Base-by-base conservation (phyloP, 2,797 vertebrate genomes). In the Echiichthys vipera region DNA sequence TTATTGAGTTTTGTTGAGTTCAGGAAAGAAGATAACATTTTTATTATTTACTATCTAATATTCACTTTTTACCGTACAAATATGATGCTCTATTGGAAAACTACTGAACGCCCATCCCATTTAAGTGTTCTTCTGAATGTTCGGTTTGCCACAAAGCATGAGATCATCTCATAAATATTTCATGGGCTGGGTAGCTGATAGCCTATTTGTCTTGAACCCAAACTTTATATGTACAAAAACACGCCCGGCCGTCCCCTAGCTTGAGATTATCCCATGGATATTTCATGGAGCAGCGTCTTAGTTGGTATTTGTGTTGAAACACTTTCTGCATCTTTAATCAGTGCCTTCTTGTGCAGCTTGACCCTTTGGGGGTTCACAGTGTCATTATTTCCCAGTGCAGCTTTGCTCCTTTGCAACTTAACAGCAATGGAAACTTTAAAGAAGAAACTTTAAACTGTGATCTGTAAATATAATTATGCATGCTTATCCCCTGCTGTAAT, bases 101-200 rank as follows among this genome's bases (percentile, higher is more conserved):
- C 34, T 32, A 50, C 10, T 66, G 7, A 32, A 14, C 49, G 32
- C 54, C 64, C 42, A 42, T 77, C 81, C 66, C 64, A 57, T 81
- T 75, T 67, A 37, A 36, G 7, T 56, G n/a, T 54, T 71, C 14
- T n/a, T 81, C 37, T 72, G 49, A 47, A 24, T 77, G n/a, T 77
- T 71, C 1, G 0, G 49, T 78, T 76, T 71, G 63, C 63, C 65
- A 83, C 49, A 76, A 84, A 87, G 78, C 79, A 83, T 92, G 74
- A 91, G 70, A 73, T 91, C 86, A 89, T 81, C 45, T 80, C 46
- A 84, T 91, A 57, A 71, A 91, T 91, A 89, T 87, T 90, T 87
- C 18, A 91, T 79, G 57, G 47, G 11, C 39, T 58, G 61, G 36
- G 66, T 59, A 81, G 84, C 72, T 66, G 76, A 87, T 86, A 75